Conservation (phyloP, 2,888 invertebrate species). For the Ormia ochracea region DNA sequence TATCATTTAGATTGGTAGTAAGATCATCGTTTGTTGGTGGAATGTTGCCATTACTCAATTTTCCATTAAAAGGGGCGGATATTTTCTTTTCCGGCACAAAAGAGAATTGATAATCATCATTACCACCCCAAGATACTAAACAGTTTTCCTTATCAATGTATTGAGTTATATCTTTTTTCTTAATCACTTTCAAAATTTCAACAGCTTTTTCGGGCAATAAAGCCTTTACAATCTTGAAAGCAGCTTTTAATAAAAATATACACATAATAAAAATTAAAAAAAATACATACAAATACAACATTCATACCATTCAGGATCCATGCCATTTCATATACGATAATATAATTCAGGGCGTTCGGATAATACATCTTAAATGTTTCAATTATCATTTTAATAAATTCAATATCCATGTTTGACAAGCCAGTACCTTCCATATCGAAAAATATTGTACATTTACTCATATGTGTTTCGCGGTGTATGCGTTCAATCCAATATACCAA, state of each 20-base stretch:
- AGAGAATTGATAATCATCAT: slow-evolving; percentile 83
- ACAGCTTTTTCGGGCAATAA: slow-evolving; percentile 92
- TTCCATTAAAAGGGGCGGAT: not conserved
- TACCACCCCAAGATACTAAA: slow-evolving; percentile 88
- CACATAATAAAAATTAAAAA: not conserved
- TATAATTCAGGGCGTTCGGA: slow-evolving; percentile 91
- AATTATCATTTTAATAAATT: slow-evolving; percentile 91
- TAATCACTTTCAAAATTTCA: slow-evolving; percentile 90
- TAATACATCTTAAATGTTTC: slow-evolving; percentile 91
- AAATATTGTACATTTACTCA: slow-evolving; percentile 87
- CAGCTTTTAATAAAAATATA: slow-evolving; percentile 79
- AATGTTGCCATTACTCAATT: not conserved
- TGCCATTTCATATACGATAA: slow-evolving; percentile 94
- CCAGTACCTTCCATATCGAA: slow-evolving; percentile 95
- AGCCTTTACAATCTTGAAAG: slow-evolving; percentile 92
- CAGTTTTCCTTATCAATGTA: slow-evolving; percentile 86
- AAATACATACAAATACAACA: slow-evolving; percentile 67
- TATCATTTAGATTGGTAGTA: slow-evolving; percentile 61
- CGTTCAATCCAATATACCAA: slow-evolving; percentile 86
- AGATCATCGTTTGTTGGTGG: slow-evolving; percentile 57
- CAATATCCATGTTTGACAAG: slow-evolving; percentile 92
- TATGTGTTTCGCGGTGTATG: slow-evolving; percentile 81
- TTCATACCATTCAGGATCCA: slow-evolving; percentile 94
- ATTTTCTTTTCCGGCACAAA: slow-evolving; percentile 80
- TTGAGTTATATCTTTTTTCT: slow-evolving; percentile 84